phyloP scores from a whole-genome alignment of 2,888 invertebrate species.

The Scaptodrosophila latifasciaeformis region DNA sequence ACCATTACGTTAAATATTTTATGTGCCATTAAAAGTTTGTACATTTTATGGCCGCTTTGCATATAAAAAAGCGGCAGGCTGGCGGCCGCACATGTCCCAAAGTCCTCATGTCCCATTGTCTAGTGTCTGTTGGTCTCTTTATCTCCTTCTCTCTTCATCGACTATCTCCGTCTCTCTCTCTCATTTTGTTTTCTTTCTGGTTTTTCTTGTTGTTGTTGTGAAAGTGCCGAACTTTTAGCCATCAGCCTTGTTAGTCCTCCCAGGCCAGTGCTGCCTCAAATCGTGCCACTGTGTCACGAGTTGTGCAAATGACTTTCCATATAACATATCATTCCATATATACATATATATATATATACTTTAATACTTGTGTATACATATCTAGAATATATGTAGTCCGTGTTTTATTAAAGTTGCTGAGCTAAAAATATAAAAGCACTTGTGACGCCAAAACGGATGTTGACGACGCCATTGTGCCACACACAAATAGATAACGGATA shows the following conservation, averaged over 20 bases:
- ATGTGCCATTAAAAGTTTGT: slow-evolving; percentile 69
- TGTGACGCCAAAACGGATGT: slow-evolving; percentile 39
- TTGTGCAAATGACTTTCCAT: slow-evolving; percentile 62
- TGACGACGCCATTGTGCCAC: slow-evolving; percentile 56
- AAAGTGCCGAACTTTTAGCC: slow-evolving; percentile 3
- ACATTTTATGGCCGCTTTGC: slow-evolving; percentile 69
- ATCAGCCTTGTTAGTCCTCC: no score
- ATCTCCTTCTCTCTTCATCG: no score
- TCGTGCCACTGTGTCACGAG: slow-evolving; percentile 55
- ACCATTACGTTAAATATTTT: slow-evolving; percentile 69
- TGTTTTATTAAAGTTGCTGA: no score
- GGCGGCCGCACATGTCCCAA: slow-evolving; percentile 21
- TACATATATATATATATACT: no score
- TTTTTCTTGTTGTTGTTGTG: background rate
- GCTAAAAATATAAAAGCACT: background rate
- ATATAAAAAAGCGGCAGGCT: slow-evolving; percentile 47
- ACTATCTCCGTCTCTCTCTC: no score
- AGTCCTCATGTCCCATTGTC: no score
- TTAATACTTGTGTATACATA: slow-evolving; percentile 15
- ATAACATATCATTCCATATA: slow-evolving; percentile 54
- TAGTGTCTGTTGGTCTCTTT: background rate
- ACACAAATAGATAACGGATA: slow-evolving; percentile 55
- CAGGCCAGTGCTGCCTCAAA: background rate
- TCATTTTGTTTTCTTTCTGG: background rate
- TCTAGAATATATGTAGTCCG: slow-evolving; percentile 8